Percentiles rank a stretch among this genome's conserved stretches.
These are phyloP conservation scores for Callaeas wilsoni DNA, from an alignment of 2,113 vertebrate genomes.

Conservation along the genomic window DNA sequence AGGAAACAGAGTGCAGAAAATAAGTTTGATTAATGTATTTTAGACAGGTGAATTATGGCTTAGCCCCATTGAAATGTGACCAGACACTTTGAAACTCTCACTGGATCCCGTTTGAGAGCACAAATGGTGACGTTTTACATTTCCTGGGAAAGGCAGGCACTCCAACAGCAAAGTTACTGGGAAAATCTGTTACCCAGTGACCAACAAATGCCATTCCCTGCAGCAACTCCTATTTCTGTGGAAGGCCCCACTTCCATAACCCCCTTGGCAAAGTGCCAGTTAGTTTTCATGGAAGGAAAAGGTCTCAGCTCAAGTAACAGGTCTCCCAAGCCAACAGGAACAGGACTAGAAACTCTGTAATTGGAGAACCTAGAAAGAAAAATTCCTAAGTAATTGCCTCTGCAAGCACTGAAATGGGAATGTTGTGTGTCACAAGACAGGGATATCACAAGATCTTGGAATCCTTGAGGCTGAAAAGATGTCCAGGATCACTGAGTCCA, in stretches of 20 bases:
- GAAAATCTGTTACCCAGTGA: not conserved
- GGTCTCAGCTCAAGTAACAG: not conserved
- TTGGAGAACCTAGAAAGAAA: not conserved
- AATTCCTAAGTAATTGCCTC: not conserved
- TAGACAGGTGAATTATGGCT: not conserved
- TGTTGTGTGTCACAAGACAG: not conserved
- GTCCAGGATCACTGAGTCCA: rapidly evolving
- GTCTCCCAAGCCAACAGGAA: not conserved
- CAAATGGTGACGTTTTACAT: not conserved
- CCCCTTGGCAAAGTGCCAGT: not conserved
- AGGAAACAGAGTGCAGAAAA: slow-evolving; percentile 28
- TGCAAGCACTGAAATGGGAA: not conserved
- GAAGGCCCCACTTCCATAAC: not conserved
- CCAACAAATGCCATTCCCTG: not conserved
- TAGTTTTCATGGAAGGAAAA: not conserved
- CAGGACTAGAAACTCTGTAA: not conserved
- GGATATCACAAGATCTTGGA: not conserved
- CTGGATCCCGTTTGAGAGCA: not conserved
- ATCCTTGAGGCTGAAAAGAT: not conserved
- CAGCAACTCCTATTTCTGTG: not conserved
- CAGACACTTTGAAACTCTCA: slow-evolving; percentile 12
- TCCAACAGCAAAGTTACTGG: not conserved
- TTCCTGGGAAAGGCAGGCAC: slow-evolving; percentile 24
- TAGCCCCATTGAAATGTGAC: not conserved
- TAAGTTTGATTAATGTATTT: slow-evolving; percentile 28